Base-by-base conservation (phyloP, 2,113 vertebrate species). In the Hypomesus transpacificus region DNA sequence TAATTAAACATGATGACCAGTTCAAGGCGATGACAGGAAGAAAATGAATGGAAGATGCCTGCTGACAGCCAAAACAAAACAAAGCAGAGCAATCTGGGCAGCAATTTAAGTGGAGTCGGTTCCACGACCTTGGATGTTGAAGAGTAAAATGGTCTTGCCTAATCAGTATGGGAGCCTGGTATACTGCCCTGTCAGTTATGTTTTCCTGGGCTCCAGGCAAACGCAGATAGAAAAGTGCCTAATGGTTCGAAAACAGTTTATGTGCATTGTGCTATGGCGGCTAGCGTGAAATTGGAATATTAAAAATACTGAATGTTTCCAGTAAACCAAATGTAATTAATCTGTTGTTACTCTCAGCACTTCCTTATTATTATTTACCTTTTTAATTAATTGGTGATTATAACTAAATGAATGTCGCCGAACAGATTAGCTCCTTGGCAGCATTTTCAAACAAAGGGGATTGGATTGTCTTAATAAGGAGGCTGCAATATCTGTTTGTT, bases 1-100 rank as follows among this genome's bases (percentile, higher is more conserved):
- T 79, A 84, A 84, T 86, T 81, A 65, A 84, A 76, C 74, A 82
- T 68, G 72, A 82, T 70, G 76, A 77, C 69, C 70, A n/a, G 60
- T 77, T 84, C 66, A 73, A 58, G 51, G 54, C 70, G 26, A 56
- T 70, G 61, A 68, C 69, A 71, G 70, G 1, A 9, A 34, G 54
- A 72, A 52, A 68, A 31, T 68, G 73, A 66, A 57, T 24, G 73
- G 59, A 79, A 85, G 74, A 75, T 80, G 60, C 62, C 64, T 18
- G 21, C 20, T 76, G 84, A 75, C 83, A 80, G 70, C 68, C 65
- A 53, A 79, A 82, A 81, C 70, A 77, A 69, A 77, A 69, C 77
- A 67, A 18, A 64, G 26, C 64, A 54, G 56, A 73, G 59, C 46
- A 76, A 73, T 73, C 54, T 34, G 11, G 64, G 51, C 34, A 58